Conservation (phyloP, 2,888 invertebrate genomes). For the Eupithecia exiguata region DNA sequence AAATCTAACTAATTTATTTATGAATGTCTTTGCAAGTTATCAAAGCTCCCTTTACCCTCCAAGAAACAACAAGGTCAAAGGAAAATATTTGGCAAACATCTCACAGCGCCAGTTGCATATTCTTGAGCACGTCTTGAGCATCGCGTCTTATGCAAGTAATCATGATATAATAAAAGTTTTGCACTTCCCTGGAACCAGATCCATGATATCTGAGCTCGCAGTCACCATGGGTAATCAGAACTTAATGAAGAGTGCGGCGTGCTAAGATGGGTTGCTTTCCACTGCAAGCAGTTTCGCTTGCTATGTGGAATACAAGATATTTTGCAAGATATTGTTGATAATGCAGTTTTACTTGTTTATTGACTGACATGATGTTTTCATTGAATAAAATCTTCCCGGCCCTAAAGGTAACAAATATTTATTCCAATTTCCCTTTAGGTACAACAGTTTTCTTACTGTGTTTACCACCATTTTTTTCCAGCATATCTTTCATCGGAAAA, state of each 20-base stretch:
- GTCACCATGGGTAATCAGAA: slow-evolving; percentile 79
- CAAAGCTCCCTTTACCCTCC: neutral
- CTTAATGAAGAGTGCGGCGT: slow-evolving; percentile 81
- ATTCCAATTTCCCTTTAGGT: no score
- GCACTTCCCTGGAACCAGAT: slow-evolving; percentile 79
- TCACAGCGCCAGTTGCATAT: neutral
- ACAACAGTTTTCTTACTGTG: neutral
- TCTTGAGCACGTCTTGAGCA: neutral
- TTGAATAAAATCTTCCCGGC: no score
- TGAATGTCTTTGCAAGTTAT: slow-evolving; percentile 1
- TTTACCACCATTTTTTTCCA: neutral
- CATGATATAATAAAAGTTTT: slow-evolving; percentile 82
- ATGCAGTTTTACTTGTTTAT: no score
- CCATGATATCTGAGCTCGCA: slow-evolving; percentile 66
- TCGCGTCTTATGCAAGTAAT: slow-evolving; percentile 76
- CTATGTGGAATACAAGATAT: neutral
- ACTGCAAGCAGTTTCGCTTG: slow-evolving; percentile 13
- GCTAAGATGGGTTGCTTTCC: slow-evolving; percentile 12
- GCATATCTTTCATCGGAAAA: slow-evolving; percentile 13
- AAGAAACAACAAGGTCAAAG: neutral
- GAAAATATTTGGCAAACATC: slow-evolving; percentile 1
- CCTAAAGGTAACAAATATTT: no score
- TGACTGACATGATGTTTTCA: no score
- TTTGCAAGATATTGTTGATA: no score
- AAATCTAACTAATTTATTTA: neutral